These are phyloP conservation scores for Andricus quercusramuli DNA, from an alignment of 2,888 invertebrate species.

Conservation along the genomic window DNA sequence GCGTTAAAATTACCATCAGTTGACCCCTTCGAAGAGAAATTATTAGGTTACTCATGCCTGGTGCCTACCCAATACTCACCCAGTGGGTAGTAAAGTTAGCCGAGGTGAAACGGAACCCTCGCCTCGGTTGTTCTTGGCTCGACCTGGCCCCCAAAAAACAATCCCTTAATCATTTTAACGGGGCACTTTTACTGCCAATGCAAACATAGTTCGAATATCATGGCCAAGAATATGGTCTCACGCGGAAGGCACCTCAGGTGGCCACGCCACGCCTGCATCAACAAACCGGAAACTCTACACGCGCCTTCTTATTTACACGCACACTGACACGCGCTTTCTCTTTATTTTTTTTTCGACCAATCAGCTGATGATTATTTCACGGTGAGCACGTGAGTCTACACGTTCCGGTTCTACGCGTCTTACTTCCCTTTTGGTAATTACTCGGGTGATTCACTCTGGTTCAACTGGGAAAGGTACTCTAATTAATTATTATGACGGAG, in stretches of 20 bases:
- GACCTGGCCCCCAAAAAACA: conserved; percentile 1
- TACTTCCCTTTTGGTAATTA: conserved; percentile 31
- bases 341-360: neutral
- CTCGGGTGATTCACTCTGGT: neutral
- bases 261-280: conserved; percentile 65
- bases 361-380: conserved; percentile 1
- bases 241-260: conserved; percentile 41
- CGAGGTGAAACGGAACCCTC: neutral
- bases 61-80: too few species aligned
- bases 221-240: conserved; percentile 19
- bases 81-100: neutral
- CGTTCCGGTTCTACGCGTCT: conserved; percentile 38
- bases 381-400: conserved; percentile 41
- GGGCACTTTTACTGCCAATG: neutral
- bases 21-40: conserved; percentile 4
- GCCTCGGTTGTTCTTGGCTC: neutral
- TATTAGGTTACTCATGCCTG: neutral
- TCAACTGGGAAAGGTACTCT: conserved; percentile 3
- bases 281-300: conserved; percentile 56
- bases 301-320: conserved; percentile 41
- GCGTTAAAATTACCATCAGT: conserved; percentile 7
- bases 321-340: neutral
- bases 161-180: conserved; percentile 13
- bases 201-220: conserved; percentile 14
- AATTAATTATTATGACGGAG: neutral